phyloP scores from a whole-genome alignment of 2,797 vertebrate species.

The Scarus forsteni region DNA sequence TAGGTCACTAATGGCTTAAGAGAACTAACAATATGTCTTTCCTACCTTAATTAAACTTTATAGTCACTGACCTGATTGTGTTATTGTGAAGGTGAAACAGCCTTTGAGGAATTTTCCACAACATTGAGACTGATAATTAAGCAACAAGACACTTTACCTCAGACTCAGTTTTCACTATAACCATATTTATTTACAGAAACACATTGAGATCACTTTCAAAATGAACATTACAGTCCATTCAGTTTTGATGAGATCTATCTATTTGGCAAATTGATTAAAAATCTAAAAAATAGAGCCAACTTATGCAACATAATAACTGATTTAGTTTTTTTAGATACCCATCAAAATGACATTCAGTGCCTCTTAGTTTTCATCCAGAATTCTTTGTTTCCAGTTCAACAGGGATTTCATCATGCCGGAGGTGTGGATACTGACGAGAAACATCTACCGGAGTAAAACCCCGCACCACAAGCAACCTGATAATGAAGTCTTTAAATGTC shows the following conservation, averaged over 20 bases:
- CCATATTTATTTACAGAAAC: conserved; percentile 82
- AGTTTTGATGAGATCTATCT: conserved; percentile 55
- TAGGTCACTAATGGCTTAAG: background rate
- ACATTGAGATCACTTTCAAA: conserved; percentile 66
- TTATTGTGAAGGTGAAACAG: background rate
- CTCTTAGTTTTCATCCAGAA: conserved; percentile 31
- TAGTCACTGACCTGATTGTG: conserved; percentile 16
- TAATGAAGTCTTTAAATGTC: conserved; percentile 48
- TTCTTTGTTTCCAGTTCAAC: conserved; percentile 23
- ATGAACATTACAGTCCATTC: conserved; percentile 58
- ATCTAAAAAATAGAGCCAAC: conserved; percentile 50
- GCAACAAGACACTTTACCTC: conserved; percentile 10
- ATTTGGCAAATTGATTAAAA: conserved; percentile 78
- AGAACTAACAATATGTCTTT: conserved; percentile 17
- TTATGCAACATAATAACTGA: conserved; percentile 35
- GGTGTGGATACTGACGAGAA: conserved; percentile 40
- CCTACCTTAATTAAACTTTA: background rate
- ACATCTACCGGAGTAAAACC: conserved; percentile 43
- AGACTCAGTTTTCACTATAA: conserved; percentile 67
- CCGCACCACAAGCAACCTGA: conserved; percentile 38
- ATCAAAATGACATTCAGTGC: conserved; percentile 23
- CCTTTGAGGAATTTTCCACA: conserved; percentile 1
- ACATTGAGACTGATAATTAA: background rate
- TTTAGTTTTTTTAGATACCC: conserved; percentile 35
- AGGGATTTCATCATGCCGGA: conserved; percentile 29